Percentiles rank a stretch among this genome's conserved stretches.
These are phyloP conservation scores for Paradisaea rubra DNA, from an alignment of 2,113 vertebrate species.

Conservation along the genomic window DNA sequence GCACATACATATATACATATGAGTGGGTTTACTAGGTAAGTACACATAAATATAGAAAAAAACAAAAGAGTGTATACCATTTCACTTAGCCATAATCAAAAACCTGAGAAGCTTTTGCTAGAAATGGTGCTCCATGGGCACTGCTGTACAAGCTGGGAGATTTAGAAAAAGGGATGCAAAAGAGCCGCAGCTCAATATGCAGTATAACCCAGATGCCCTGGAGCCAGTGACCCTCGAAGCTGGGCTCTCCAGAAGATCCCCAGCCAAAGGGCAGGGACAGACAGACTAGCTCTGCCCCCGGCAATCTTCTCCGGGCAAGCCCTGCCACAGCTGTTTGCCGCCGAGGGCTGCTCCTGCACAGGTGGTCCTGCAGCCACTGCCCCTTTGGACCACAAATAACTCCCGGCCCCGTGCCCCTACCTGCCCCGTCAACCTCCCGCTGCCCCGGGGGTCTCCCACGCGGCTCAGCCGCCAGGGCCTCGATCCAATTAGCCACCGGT, in stretches of 20 bases:
- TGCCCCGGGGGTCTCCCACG: rapidly evolving
- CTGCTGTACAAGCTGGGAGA: background rate
- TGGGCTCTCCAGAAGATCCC: background rate
- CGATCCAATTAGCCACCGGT: background rate
- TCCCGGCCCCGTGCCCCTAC: rapidly evolving
- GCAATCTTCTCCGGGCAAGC: rapidly evolving
- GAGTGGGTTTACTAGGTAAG: rapidly evolving
- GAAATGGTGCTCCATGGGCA: rapidly evolving
- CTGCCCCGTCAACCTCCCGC: rapidly evolving
- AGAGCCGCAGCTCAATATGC: background rate
- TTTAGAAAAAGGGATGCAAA: background rate
- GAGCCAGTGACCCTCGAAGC: background rate
- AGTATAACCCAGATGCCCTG: background rate
- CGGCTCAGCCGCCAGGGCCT: background rate
- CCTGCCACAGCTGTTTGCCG: rapidly evolving
- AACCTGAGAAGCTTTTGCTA: background rate
- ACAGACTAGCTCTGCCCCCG: background rate
- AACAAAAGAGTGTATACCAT: background rate
- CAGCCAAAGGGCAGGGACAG: background rate
- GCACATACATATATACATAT: rapidly evolving
- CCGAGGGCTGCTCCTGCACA: rapidly evolving
- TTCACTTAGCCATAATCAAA: background rate
- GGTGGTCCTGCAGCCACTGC: rapidly evolving
- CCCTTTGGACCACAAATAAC: rapidly evolving
- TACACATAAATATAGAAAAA: background rate